These are phyloP conservation scores for Miltochrista miniata DNA, from an alignment of 2,888 invertebrate species.

Conservation along the genomic window DNA sequence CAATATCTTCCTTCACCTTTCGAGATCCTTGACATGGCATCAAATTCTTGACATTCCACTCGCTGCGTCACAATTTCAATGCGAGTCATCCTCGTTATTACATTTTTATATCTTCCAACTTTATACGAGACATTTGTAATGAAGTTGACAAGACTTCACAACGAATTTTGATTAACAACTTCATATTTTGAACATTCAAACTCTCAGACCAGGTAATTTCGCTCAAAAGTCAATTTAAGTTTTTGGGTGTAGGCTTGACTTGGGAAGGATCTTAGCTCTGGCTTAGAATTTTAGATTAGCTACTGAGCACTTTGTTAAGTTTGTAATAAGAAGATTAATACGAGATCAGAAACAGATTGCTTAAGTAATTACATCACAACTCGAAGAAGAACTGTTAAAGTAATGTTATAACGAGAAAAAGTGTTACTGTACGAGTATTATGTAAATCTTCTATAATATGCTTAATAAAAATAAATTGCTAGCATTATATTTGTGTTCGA, in stretches of 20 bases:
- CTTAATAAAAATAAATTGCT: too few species aligned
- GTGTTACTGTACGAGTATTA: too few species aligned
- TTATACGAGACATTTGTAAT: neutral
- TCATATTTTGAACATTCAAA: slow-evolving; percentile 15
- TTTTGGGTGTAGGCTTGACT: slow-evolving; percentile 17
- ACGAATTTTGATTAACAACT: slow-evolving; percentile 12
- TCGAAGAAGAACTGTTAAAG: too few species aligned
- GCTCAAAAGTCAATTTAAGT: slow-evolving; percentile 38
- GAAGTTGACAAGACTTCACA: neutral
- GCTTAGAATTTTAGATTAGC: slow-evolving; percentile 18
- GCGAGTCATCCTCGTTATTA: slow-evolving; percentile 1
- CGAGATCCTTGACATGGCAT: neutral
- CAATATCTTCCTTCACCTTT: slow-evolving; percentile 5
- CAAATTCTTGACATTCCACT: slow-evolving; percentile 1
- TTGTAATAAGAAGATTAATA: slow-evolving; percentile 27
- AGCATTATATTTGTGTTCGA: too few species aligned
- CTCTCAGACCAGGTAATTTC: slow-evolving; percentile 23
- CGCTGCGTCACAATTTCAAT: neutral
- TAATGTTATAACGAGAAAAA: too few species aligned
- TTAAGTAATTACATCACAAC: too few species aligned
- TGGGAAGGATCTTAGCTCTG: slow-evolving; percentile 25
- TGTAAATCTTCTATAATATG: too few species aligned
- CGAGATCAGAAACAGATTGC: neutral
- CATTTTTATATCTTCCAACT: neutral
- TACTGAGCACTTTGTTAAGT: slow-evolving; percentile 30